Base-by-base conservation (phyloP, 2,797 vertebrate genomes). In the Geotrypetes seraphini region DNA sequence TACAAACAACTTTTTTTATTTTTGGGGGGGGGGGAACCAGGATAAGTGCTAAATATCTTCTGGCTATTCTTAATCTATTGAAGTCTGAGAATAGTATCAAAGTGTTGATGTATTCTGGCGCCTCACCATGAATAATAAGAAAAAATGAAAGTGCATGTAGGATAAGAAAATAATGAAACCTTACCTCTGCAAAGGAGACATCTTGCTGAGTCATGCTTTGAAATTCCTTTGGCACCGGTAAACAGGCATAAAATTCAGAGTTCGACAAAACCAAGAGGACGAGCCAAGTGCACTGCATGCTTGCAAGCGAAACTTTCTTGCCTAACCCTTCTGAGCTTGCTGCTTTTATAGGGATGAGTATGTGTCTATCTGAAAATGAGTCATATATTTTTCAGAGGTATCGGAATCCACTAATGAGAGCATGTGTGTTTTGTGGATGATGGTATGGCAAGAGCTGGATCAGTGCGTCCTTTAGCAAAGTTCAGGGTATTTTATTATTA, bases 181-280 rank as follows among this genome's bases (percentile, higher is more conserved):
- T 2, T 41, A 11, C 8, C 7, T 36, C 19, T 21, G 5, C 13
- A 2, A 3, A 25, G 17, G 9, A 13, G 35, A 32, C 25, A 11
- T 11, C 7, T 8, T 2, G 7, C 9, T n/a, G 10, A 16, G 7
- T 8, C 12, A 7, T 19, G 36, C 6, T 5, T 35, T 46, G 16
- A 22, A n/a, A 3, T 10, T 29, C 33, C 10, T 43, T 10, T 46
- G 32, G 9, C 16, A 42, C 40, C 1, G 3, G 22, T 22, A 15
- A 18, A 20, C 10, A 51, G 28, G 39, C 26, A 19, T 16, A 25
- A 9, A 27, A 7, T 11, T 5, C 12, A 14, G 3, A 25, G 2
- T 19, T 36, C 25, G 37, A 33, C 6, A 39, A 45, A 47, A 41
- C 6, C 4, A 33, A 21, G 23, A 37, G 50, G 35, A 31, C 2